Conservation (phyloP, 1,140 invertebrate species). For the Bemisia tabaci region DNA sequence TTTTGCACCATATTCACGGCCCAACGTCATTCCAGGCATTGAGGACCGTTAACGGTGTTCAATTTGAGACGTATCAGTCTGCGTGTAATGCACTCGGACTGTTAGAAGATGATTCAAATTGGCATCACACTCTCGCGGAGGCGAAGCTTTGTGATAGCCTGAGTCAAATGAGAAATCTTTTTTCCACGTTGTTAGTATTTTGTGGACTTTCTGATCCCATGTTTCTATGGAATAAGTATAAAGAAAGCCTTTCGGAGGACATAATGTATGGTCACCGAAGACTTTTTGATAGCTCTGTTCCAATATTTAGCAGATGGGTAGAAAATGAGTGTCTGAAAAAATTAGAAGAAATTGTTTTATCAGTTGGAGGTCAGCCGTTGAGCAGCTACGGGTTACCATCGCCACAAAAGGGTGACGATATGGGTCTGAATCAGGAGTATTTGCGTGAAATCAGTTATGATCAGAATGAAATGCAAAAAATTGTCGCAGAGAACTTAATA, state of each 20-base stretch:
- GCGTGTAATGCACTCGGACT: constrained; percentile 25
- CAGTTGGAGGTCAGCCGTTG: too few relatives aligned
- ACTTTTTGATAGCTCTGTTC: too few relatives aligned
- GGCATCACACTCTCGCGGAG: constrained; percentile 17
- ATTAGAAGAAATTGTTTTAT: too few relatives aligned
- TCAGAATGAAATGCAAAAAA: constrained; percentile 15
- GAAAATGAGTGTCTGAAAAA: too few relatives aligned
- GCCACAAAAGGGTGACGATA: too few relatives aligned
- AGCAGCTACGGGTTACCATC: too few relatives aligned
- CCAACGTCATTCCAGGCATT: constrained; percentile 18
- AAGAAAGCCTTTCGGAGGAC: too few relatives aligned
- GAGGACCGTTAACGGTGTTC: constrained; percentile 25
- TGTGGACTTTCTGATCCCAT: constrained; percentile 15
- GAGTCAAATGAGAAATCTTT: constrained; percentile 13
- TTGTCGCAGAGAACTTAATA: background rate
- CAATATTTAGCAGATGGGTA: too few relatives aligned
- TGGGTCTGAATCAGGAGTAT: constrained; percentile 28
- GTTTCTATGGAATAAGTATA: constrained; percentile 11
- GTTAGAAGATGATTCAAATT: constrained; percentile 28
- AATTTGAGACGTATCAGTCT: constrained; percentile 24
- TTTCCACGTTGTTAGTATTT: constrained; percentile 14
- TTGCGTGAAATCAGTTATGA: constrained; percentile 30
- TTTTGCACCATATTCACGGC: constrained; percentile 12
- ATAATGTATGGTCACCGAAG: too few relatives aligned
- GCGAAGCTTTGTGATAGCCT: constrained; percentile 9